phyloP scores from a whole-genome alignment of 2,888 invertebrate genomes.

The Diarsia rubi region DNA sequence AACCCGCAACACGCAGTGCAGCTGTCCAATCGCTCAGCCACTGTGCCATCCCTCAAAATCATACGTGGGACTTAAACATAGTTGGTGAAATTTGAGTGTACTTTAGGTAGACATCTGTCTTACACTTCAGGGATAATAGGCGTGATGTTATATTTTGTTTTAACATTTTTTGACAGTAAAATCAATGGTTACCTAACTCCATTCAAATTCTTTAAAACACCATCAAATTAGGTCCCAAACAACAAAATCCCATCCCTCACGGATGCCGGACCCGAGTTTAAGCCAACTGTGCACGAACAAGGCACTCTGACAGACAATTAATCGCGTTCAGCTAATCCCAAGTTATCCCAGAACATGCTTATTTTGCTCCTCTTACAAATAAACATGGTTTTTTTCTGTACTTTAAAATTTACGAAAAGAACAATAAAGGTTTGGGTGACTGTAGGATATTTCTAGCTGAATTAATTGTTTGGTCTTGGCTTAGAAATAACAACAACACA shows the following conservation, averaged over 20 bases:
- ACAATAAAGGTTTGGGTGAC: conserved; percentile 22
- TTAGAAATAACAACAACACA: neutral
- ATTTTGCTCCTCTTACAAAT: conserved; percentile 28
- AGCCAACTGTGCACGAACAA: conserved; percentile 44
- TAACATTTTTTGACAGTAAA: neutral
- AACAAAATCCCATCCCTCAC: conserved; percentile 2
- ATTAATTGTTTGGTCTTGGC: neutral
- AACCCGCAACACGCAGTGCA: too few species aligned
- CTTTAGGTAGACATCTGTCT: too few species aligned
- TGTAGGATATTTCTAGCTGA: neutral
- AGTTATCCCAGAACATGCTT: conserved; percentile 46
- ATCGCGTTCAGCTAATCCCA: conserved; percentile 47
- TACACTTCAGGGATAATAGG: too few species aligned
- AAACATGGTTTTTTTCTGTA: conserved; percentile 48
- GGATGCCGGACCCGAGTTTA: neutral
- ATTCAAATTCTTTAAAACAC: neutral
- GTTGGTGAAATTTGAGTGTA: too few species aligned
- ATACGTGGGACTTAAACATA: too few species aligned
- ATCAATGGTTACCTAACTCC: neutral
- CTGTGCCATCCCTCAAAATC: too few species aligned
- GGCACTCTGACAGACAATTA: conserved; percentile 47
- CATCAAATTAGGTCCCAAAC: too few species aligned
- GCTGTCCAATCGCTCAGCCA: too few species aligned
- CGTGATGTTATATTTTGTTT: too few species aligned
- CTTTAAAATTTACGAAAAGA: conserved; percentile 16